A percentile compares a stretch with the other conserved stretches of the same genome.
Evolutionary conservation across 1,140 invertebrate genomes (phyloP).

Genomic region (Gerris buenoi): DNA sequence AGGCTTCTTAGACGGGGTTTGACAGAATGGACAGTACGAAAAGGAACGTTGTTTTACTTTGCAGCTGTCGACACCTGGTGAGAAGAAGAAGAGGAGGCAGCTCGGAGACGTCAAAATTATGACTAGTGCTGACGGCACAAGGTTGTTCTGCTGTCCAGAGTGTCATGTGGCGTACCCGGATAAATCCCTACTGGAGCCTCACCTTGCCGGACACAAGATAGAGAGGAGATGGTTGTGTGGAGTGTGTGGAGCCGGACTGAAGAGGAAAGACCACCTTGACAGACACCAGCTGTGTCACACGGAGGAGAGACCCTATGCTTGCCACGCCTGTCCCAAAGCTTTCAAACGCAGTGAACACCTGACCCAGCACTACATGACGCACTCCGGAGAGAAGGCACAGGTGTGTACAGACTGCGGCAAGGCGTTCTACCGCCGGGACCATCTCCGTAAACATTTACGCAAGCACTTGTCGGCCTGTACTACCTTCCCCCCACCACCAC

Average conservation of each 20-base stretch:
- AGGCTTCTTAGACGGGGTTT: too few species aligned
- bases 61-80: conserved; percentile 15
- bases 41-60: neutral
- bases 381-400: conserved; percentile 66
- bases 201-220: conserved; percentile 58
- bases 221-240: conserved; percentile 49
- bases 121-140: conserved; percentile 51
- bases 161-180: conserved; percentile 64
- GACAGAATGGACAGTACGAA: too few species aligned
- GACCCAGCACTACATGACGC: conserved; percentile 62
- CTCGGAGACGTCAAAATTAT: conserved; percentile 56
- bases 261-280: conserved; percentile 63
- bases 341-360: conserved; percentile 68
- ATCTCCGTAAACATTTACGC: conserved; percentile 42
- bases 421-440: conserved; percentile 70
- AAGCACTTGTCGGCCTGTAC: conserved; percentile 35
- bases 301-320: conserved; percentile 59
- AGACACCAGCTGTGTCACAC: conserved; percentile 62
- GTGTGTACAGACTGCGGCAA: conserved; percentile 43
- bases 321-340: conserved; percentile 52
- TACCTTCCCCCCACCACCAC: neutral
- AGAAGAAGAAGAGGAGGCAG: conserved; percentile 36
- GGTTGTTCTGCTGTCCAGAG: conserved; percentile 59
- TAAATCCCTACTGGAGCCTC: conserved; percentile 56
- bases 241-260: conserved; percentile 47